phyloP scores from a whole-genome alignment of 2,113 vertebrate species.

The Taxidea taxus region DNA sequence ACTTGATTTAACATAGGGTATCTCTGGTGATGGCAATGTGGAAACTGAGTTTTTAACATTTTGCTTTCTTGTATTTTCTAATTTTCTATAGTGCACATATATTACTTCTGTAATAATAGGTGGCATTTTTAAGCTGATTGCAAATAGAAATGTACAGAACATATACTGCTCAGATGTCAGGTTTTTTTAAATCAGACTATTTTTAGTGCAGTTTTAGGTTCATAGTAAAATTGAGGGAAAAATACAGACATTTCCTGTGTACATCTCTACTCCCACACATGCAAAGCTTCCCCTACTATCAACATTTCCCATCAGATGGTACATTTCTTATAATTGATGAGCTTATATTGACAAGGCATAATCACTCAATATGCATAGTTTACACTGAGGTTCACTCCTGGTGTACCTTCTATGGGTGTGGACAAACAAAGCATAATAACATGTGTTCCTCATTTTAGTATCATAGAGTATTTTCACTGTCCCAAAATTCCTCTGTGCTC shows the following conservation, averaged over 20 bases:
- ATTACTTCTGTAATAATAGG: background rate
- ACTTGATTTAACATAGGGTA: background rate
- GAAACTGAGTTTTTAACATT: background rate
- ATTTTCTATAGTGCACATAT: background rate
- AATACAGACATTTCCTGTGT: background rate
- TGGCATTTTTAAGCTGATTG: background rate
- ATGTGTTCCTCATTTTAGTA: background rate
- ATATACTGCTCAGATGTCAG: background rate
- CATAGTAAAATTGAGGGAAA: background rate
- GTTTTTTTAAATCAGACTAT: background rate
- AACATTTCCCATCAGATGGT: background rate
- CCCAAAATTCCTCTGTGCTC: background rate
- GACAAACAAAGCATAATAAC: background rate
- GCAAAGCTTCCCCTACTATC: background rate
- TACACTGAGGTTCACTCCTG: background rate
- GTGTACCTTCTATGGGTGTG: background rate
- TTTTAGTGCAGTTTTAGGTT: background rate
- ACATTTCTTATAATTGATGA: background rate
- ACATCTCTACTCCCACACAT: background rate
- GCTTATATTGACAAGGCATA: background rate
- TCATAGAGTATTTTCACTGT: background rate
- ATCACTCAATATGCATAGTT: background rate
- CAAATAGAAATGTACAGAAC: background rate
- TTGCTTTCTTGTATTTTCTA: background rate
- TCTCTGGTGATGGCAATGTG: background rate